Conservation (phyloP, 2,797 vertebrate species). For the Lacerta bilineata region DNA sequence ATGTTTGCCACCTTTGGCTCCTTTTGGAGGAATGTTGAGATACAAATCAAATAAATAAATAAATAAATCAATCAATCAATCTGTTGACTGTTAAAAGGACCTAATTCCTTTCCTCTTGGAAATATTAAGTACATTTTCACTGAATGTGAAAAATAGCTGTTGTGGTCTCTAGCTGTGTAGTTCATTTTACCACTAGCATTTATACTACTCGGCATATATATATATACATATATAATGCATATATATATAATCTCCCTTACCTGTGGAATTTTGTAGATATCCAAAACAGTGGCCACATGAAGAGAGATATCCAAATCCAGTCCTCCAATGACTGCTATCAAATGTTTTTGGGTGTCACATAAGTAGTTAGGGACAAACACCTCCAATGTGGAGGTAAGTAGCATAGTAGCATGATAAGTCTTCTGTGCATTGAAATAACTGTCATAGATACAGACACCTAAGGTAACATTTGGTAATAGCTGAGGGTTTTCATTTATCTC, state of each 20-base stretch:
- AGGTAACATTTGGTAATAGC: conserved; percentile 13
- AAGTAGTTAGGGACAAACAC: conserved; percentile 17
- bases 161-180: too few species aligned
- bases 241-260: background rate
- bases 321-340: conserved; percentile 8
- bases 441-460: conserved; percentile 22
- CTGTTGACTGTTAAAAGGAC: too few species aligned
- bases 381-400: background rate
- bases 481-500: too few species aligned
- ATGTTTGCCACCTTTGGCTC: too few species aligned
- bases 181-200: too few species aligned
- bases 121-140: too few species aligned
- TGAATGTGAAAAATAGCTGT: too few species aligned
- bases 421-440: conserved; percentile 10
- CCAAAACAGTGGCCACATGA: conserved; percentile 8
- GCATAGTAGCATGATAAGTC: conserved; percentile 14
- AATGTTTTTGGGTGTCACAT: background rate
- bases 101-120: too few species aligned
- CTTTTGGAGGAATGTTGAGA: too few species aligned
- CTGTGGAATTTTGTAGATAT: conserved; percentile 29
- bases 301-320: conserved; percentile 4
- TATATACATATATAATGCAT: too few species aligned
- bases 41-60: too few species aligned
- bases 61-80: too few species aligned
- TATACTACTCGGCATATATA: background rate